Evolutionary conservation across 2,797 vertebrate genomes (phyloP).

Genomic region (Falco peregrinus): DNA sequence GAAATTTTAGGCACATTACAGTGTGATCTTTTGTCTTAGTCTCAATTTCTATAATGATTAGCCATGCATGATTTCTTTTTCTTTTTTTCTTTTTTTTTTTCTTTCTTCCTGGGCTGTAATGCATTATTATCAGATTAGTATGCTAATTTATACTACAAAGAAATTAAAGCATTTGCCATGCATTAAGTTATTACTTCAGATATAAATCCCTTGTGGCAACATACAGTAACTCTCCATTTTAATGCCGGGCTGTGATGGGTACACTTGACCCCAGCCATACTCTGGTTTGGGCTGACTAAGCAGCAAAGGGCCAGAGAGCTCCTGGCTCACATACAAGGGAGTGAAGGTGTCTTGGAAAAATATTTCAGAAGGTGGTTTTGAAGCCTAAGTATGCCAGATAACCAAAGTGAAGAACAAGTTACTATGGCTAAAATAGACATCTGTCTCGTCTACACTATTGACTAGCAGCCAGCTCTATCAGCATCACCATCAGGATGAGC

Average conservation of each 20-base stretch:
- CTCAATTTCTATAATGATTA: conserved; percentile 2
- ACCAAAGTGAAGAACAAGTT: neutral
- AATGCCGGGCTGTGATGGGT: neutral
- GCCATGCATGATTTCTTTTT: neutral
- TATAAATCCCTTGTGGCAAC: conserved; percentile 30
- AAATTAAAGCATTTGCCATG: conserved; percentile 37
- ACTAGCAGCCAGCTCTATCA: too few relatives aligned
- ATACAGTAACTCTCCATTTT: neutral
- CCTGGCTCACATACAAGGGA: neutral
- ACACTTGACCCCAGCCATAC: neutral
- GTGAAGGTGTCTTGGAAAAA: neutral
- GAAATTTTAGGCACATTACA: neutral
- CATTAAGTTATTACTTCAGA: conserved; percentile 31
- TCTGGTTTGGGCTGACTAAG: neutral
- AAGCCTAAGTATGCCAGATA: too few relatives aligned
- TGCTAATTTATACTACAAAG: conserved; percentile 55
- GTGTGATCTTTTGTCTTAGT: neutral
- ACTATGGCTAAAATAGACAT: neutral
- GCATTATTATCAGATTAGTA: conserved; percentile 49
- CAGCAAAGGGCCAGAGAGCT: neutral
- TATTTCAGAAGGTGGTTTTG: neutral
- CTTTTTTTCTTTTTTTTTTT: neutral
- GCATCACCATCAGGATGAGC: too few relatives aligned
- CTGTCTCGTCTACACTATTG: neutral
- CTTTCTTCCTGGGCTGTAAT: neutral